A percentile compares a stretch with the other conserved stretches of the same genome.
phyloP scores from a whole-genome alignment of 2,888 invertebrate species.

The Schizaphis graminum region DNA sequence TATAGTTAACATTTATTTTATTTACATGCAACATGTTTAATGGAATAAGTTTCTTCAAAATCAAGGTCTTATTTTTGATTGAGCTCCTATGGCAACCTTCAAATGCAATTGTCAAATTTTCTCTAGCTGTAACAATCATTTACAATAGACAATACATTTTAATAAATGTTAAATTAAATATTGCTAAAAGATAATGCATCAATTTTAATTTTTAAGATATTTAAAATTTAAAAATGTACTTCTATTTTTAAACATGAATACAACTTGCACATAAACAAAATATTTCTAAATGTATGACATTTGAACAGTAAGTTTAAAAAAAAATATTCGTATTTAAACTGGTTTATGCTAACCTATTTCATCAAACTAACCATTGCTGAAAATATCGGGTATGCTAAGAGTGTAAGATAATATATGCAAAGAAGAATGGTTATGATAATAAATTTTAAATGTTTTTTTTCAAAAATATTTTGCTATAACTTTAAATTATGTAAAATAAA shows the following conservation, averaged over 20 bases:
- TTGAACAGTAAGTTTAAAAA: not conserved
- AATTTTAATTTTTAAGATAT: not conserved
- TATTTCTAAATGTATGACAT: not conserved
- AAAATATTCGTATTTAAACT: not conserved
- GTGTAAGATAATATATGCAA: not conserved
- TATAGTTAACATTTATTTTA: not conserved
- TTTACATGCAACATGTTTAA: conserved; percentile 62
- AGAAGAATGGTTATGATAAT: not conserved
- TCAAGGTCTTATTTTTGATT: conserved; percentile 49
- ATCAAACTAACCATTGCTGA: not conserved
- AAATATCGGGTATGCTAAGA: not conserved
- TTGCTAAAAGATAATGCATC: not conserved
- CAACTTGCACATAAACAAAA: not conserved
- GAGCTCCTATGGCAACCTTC: conserved; percentile 46
- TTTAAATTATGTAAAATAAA: not conserved
- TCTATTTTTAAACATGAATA: too few species aligned
- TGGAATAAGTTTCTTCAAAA: conserved; percentile 54
- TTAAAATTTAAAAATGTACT: too few species aligned
- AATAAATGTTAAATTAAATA: not conserved
- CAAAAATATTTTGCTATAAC: not conserved
- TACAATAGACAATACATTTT: not conserved
- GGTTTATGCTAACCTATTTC: not conserved
- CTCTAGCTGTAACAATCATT: conserved; percentile 41
- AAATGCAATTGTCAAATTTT: conserved; percentile 53
- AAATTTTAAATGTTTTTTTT: not conserved